phyloP scores from a whole-genome alignment of 2,888 invertebrate genomes.

The Lasioglossum zephyrum region DNA sequence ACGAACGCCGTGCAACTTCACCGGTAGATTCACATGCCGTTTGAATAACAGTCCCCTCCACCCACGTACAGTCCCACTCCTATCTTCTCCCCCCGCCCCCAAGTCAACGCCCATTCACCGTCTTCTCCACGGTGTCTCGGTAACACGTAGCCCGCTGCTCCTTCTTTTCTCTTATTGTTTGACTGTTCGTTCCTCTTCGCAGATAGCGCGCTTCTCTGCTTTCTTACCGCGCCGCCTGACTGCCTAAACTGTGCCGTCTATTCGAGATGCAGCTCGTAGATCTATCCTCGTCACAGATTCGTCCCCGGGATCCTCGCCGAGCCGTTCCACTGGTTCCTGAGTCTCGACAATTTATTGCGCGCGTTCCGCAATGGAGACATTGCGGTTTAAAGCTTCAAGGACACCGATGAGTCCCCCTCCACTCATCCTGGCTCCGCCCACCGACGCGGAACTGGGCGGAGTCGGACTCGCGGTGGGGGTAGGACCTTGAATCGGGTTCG shows the following conservation, averaged over 20 bases:
- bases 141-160: conserved; percentile 30
- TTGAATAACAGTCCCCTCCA: conserved; percentile 74
- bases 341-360: neutral
- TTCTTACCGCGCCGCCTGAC: neutral
- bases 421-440: neutral
- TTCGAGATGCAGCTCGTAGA: conserved; percentile 22
- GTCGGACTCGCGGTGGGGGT: neutral
- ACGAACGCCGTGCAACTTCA: conserved; percentile 65
- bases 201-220: conserved; percentile 29
- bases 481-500: neutral
- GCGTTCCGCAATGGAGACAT: neutral
- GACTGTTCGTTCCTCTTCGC: conserved; percentile 12
- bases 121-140: conserved; percentile 36
- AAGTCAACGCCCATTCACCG: conserved; percentile 13
- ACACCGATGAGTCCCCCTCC: neutral
- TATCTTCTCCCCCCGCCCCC: neutral
- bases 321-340: neutral
- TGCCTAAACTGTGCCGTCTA: conserved; percentile 30
- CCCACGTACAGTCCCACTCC: neutral
- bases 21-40: conserved; percentile 78
- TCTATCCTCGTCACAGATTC: neutral
- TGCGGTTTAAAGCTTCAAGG: neutral
- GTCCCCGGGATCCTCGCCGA: neutral
- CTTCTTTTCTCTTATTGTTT: conserved; percentile 18
- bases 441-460: neutral